These are phyloP conservation scores for Conopomorpha cramerella DNA, from an alignment of 1,140 invertebrate genomes.

Conservation along the genomic window DNA sequence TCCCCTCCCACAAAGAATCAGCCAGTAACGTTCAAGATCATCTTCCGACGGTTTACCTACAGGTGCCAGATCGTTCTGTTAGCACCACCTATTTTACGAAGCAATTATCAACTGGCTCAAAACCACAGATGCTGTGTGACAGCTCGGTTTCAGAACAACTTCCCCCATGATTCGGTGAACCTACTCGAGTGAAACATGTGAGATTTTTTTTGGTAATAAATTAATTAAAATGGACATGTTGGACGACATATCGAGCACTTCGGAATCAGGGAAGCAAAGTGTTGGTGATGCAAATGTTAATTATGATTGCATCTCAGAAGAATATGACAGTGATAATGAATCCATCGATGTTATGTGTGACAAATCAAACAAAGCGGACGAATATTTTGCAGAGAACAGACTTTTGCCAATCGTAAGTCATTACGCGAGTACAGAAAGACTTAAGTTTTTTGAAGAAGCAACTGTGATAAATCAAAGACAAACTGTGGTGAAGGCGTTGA, in stretches of 20 bases:
- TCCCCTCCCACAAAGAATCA: slow-evolving; percentile 29
- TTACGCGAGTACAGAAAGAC: slow-evolving; percentile 11
- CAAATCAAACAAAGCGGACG: slow-evolving; percentile 23
- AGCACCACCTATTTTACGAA: slow-evolving; percentile 54
- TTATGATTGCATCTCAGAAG: slow-evolving; percentile 24
- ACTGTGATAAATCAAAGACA: too few relatives aligned
- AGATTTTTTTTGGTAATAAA: too few relatives aligned
- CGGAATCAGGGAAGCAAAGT: too few relatives aligned
- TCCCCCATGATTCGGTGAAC: too few relatives aligned
- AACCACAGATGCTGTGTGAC: too few relatives aligned
- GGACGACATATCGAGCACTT: slow-evolving; percentile 36
- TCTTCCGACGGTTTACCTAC: slow-evolving; percentile 23
- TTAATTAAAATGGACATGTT: neutral
- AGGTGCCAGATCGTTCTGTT: too few relatives aligned
- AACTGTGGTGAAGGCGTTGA: too few relatives aligned
- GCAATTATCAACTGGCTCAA: slow-evolving; percentile 43
- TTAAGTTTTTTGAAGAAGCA: neutral
- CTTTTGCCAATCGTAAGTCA: slow-evolving; percentile 9
- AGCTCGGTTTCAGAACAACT: too few relatives aligned
- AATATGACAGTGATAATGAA: slow-evolving; percentile 52
- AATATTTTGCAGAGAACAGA: slow-evolving; percentile 13
- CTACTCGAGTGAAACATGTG: too few relatives aligned
- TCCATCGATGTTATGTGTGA: slow-evolving; percentile 51
- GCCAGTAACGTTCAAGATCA: slow-evolving; percentile 37
- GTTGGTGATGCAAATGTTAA: slow-evolving; percentile 11